Conservation (phyloP, 2,888 invertebrate species). For the Hyposoter dolosus region DNA sequence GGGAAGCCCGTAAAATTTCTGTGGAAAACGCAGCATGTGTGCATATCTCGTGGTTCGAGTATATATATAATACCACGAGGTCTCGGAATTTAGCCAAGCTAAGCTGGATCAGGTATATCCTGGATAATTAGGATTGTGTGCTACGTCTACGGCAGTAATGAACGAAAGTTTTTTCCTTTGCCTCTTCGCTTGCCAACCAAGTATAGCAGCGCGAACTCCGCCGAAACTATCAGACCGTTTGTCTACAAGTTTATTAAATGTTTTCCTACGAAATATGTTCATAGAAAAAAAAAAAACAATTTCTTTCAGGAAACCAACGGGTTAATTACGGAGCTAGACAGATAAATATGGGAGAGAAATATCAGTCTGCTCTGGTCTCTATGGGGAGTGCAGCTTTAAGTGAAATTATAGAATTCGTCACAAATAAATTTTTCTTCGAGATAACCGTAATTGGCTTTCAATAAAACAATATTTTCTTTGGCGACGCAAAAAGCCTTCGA, state of each 20-base stretch:
- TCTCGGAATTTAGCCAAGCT: constrained; percentile 39
- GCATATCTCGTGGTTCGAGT: constrained; percentile 24
- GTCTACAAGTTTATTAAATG: neutral
- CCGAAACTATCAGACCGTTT: constrained; percentile 10
- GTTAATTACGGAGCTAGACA: neutral
- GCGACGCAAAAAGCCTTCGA: neutral
- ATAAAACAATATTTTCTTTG: neutral
- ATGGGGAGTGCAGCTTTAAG: neutral
- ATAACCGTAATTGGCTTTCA: constrained; percentile 21
- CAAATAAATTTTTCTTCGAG: neutral
- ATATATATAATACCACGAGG: neutral
- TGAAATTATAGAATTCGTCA: neutral
- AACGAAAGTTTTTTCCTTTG: constrained; percentile 18
- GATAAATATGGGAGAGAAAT: neutral
- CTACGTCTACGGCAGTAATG: constrained; percentile 27
- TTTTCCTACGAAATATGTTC: neutral
- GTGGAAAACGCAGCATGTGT: constrained; percentile 28
- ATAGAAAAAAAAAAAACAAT: neutral
- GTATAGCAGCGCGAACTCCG: neutral
- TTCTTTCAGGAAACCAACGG: neutral
- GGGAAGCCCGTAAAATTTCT: constrained; percentile 36
- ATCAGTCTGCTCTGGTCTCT: neutral
- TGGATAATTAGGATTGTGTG: constrained; percentile 51
- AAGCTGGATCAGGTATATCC: constrained; percentile 53
- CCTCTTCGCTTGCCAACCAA: neutral